Percentiles rank a stretch among this genome's conserved stretches.
Conservation (phyloP, 1,140 invertebrate species). For the Scaptomyza hsui region DNA sequence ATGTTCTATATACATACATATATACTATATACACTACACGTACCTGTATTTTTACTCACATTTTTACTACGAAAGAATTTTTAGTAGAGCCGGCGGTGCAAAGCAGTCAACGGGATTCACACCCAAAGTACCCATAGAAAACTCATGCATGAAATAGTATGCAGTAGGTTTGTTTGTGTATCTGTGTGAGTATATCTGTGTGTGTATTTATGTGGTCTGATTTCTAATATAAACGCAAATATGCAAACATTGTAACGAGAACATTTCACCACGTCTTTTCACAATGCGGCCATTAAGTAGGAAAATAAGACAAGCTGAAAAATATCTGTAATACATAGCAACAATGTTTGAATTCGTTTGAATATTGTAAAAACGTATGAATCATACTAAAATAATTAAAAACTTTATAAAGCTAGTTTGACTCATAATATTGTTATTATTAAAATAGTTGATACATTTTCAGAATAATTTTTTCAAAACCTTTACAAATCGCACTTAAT, state of each 20-base stretch:
- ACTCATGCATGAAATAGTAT: conserved; percentile 43
- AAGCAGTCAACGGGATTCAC: conserved; percentile 59
- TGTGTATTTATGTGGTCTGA: conserved; percentile 33
- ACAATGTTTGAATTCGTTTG: too few relatives aligned
- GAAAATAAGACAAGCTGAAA: conserved; percentile 2
- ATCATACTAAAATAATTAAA: too few relatives aligned
- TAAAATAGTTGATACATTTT: too few relatives aligned
- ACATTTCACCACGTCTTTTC: conserved; percentile 53
- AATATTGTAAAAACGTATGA: too few relatives aligned
- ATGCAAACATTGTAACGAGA: conserved; percentile 54
- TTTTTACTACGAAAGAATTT: conserved; percentile 26
- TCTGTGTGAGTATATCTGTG: conserved; percentile 2
- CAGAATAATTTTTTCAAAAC: too few relatives aligned
- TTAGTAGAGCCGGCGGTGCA: conserved; percentile 37
- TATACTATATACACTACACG: neutral
- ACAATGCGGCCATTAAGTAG: conserved; percentile 27
- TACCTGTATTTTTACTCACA: conserved; percentile 15
- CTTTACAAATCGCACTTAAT: too few relatives aligned
- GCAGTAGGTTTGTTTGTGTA: conserved; percentile 11
- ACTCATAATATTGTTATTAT: too few relatives aligned
- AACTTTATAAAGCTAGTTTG: too few relatives aligned
- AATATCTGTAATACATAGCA: conserved; percentile 10
- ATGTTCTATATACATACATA: conserved; percentile 10
- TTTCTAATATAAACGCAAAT: conserved; percentile 61
- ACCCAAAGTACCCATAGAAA: conserved; percentile 39